Base-by-base conservation (phyloP, 2,113 vertebrate genomes). In the Brachypodius melanocephalos region DNA sequence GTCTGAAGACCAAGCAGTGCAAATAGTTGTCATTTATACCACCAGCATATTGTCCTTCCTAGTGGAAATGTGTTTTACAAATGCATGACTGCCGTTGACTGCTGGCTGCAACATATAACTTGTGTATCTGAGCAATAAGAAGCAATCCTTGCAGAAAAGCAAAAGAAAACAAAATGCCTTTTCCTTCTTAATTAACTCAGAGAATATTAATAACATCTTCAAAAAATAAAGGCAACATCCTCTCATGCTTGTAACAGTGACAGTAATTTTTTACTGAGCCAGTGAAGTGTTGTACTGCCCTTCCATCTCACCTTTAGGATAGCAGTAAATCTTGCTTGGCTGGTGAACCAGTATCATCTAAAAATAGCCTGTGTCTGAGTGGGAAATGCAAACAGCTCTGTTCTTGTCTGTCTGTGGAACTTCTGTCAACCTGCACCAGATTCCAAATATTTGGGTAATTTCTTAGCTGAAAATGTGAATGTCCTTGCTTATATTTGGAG, bases 341-440 rank as follows among this genome's bases (percentile, higher is more conserved):
- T 91, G 54, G 46, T 69, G 51, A 89, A 62, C 74, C 78, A 85
- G 19, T 85, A 88, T 49, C 0, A 10, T 82, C 87, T 96, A 95
- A 96, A 97, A 95, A 96, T 95, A 96, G 55, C 38, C 51, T 42
- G 19, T 71, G 38, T 89, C 57, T 89, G 65, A 79, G 54, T 78
- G 42, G 66, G 62, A 94, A 88, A 88, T 38, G 45, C 87, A 88
- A 82, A 76, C 66, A 79, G 71, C 55, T 94, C 71, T 57, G 13
- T 62, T 89, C 62, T 46, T 80, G 28, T 42, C 55, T 94, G 67
- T 46, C 42, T 66, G 58, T 51, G 62, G 90, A 49, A 76, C 24
- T 94, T 72, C 34, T 69, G 74, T 66, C 83, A 75, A 26, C 36
- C 40, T 86, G 19, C 83, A 42, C 75, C 38, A 54, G 45, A 62